Conservation (phyloP, 2,888 invertebrate species). For the Allophyes oxyacanthae region DNA sequence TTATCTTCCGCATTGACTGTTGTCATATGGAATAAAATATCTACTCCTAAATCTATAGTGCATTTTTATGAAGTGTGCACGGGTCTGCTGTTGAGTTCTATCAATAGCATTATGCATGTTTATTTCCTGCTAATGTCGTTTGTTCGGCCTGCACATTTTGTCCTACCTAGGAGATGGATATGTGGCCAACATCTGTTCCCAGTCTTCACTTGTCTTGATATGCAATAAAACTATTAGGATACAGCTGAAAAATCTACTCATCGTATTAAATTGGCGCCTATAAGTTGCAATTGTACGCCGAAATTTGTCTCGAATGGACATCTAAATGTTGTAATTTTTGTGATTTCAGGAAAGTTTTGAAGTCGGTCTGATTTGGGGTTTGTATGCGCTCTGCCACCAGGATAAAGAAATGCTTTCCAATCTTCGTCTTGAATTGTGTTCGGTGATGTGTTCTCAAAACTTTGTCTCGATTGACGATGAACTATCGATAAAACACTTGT, state of each 20-base stretch:
- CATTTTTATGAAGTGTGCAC: conserved; percentile 26
- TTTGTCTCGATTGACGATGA: conserved; percentile 69
- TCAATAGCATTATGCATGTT: conserved; percentile 47
- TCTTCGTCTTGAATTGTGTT: conserved; percentile 66
- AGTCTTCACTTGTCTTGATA: conserved; percentile 43
- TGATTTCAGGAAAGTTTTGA: conserved; percentile 80
- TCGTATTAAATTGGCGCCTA: conserved; percentile 40
- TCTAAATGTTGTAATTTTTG: conserved; percentile 74
- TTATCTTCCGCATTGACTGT: conserved; percentile 17
- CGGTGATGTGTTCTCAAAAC: conserved; percentile 57
- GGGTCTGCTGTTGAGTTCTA: conserved; percentile 26
- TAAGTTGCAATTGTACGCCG: conserved; percentile 35
- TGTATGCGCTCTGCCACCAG: conserved; percentile 73
- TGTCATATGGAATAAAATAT: conserved; percentile 18
- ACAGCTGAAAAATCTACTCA: conserved; percentile 65
- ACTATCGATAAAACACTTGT: conserved; percentile 71
- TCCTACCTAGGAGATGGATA: conserved; percentile 41
- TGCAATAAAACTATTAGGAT: conserved; percentile 28
- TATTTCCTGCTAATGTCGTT: conserved; percentile 46
- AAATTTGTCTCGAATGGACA: conserved; percentile 36
- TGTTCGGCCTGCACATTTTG: conserved; percentile 44
- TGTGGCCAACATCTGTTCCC: conserved; percentile 37
- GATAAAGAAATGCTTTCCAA: conserved; percentile 71
- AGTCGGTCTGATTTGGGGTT: conserved; percentile 78
- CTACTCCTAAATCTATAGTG: conserved; percentile 23